These are phyloP conservation scores for Saguinus imperator DNA, from an alignment of 2,113 vertebrate genomes.

Conservation along the genomic window DNA sequence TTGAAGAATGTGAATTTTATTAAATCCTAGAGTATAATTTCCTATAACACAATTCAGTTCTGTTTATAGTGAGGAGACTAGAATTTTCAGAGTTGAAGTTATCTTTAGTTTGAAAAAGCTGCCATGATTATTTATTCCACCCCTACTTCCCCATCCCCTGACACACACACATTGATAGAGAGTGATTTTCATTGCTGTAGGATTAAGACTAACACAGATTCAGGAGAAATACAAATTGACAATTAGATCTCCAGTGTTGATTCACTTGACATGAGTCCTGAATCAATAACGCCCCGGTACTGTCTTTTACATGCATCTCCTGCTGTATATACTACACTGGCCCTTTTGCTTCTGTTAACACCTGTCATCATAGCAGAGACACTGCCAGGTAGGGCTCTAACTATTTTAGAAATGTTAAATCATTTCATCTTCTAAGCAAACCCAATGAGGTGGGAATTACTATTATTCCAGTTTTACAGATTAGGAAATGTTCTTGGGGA, in stretches of 20 bases:
- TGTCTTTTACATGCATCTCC: not conserved
- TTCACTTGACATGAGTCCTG: not conserved
- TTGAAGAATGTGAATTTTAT: not conserved
- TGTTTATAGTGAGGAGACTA: not conserved
- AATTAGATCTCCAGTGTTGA: not conserved
- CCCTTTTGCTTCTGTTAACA: not conserved
- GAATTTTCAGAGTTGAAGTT: not conserved
- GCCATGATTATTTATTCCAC: not conserved
- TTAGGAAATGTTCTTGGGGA: not conserved
- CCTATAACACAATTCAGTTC: not conserved
- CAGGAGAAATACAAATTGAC: not conserved
- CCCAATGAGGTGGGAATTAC: not conserved
- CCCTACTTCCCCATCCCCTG: rapidly evolving
- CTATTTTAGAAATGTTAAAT: not conserved
- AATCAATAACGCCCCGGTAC: not conserved
- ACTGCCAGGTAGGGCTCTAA: not conserved
- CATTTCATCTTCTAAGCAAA: not conserved
- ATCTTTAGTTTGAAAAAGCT: not conserved
- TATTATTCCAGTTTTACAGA: not conserved
- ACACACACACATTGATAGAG: not conserved
- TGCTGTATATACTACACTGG: not conserved
- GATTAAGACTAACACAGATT: not conserved
- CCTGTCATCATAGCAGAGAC: not conserved
- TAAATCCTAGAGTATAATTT: not conserved
- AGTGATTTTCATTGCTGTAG: not conserved